Percentiles rank a stretch among this genome's conserved stretches.
phyloP scores from a whole-genome alignment of 2,888 invertebrate species.

The Asteroscopus sphinx region DNA sequence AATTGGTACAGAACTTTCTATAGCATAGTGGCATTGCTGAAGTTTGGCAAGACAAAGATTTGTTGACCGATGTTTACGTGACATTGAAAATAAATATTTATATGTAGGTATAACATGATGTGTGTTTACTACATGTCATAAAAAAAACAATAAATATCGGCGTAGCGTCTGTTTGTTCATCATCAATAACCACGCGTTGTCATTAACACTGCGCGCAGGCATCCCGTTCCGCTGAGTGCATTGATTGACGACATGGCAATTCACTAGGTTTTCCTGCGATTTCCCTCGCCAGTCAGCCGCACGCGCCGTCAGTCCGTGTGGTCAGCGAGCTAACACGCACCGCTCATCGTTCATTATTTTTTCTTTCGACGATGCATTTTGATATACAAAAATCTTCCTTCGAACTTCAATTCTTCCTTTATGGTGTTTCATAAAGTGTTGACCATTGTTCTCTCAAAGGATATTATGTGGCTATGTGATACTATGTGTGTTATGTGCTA shows the following conservation, averaged over 20 bases:
- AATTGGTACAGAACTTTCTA: constrained; percentile 27
- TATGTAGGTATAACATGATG: not conserved
- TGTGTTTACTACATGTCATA: constrained; percentile 13
- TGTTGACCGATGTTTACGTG: no score
- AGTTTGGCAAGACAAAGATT: no score
- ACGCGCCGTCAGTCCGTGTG: constrained; percentile 72
- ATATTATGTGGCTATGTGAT: constrained; percentile 68
- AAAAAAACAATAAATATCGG: constrained; percentile 29
- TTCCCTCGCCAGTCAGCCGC: constrained; percentile 74
- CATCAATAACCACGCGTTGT: constrained; percentile 44
- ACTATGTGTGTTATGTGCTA: constrained; percentile 61
- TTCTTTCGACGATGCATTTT: constrained; percentile 85
- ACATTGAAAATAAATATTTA: not conserved
- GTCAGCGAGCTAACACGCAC: constrained; percentile 74
- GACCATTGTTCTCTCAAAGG: constrained; percentile 61
- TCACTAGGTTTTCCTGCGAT: constrained; percentile 80
- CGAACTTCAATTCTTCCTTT: constrained; percentile 72
- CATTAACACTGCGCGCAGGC: constrained; percentile 45
- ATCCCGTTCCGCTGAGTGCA: constrained; percentile 74
- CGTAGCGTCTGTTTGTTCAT: constrained; percentile 23
- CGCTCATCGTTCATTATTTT: constrained; percentile 59
- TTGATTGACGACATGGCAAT: constrained; percentile 68
- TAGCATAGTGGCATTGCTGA: not conserved
- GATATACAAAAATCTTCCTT: constrained; percentile 77
- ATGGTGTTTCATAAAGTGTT: constrained; percentile 74